Base-by-base conservation (phyloP, 1,140 invertebrate species). In the Branchinecta lindahli region DNA sequence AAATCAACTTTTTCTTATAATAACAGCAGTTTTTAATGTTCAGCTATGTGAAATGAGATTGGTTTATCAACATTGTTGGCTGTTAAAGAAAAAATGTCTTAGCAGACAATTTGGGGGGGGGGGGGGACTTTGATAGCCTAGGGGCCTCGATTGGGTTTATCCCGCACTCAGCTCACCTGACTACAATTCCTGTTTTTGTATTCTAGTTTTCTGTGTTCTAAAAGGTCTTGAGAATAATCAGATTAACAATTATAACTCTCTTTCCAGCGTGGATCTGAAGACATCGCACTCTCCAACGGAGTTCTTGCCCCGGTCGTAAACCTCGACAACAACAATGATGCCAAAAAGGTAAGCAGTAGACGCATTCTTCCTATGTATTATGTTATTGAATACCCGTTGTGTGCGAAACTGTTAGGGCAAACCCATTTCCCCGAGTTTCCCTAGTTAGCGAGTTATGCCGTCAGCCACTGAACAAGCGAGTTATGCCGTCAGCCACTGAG, bases 221-320 rank as follows among this genome's bases (percentile, higher is more conserved):
- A n/a, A 33, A 33, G 33, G 33, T 33, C 33, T 5, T 33, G 33
- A 5, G 1, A 33, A 33, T 33, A 33, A 33, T 33, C 33, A 33
- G 33, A 33, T 33, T 33, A 33, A 33, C 33, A 33, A 5, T 33
- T 1, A 5, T 5, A 33, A 33, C 81, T 81, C 77, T 81, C 79
- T 78, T 90, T 89, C 9, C 87, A 95, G 92, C 90, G 92, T 84
- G 91, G 92, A 82, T 93, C 91, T 79, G 92, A 94, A 85, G 92
- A 94, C 84, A 86, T 95, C 81, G 89, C 90, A 82, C 90, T 94
- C 78, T 93, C 92, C 85, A 93, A 93, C 84, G 91, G 91, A 76
- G 87, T 88, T 75, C 84, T 87, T 82, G 85, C 84, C 79, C 85
- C 85, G 18, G 84, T 85, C 74, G 85, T 88, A 74, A 88, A 88